These are phyloP conservation scores for Lissocephala sabroskyi DNA, from an alignment of 2,888 invertebrate species.

Conservation along the genomic window DNA sequence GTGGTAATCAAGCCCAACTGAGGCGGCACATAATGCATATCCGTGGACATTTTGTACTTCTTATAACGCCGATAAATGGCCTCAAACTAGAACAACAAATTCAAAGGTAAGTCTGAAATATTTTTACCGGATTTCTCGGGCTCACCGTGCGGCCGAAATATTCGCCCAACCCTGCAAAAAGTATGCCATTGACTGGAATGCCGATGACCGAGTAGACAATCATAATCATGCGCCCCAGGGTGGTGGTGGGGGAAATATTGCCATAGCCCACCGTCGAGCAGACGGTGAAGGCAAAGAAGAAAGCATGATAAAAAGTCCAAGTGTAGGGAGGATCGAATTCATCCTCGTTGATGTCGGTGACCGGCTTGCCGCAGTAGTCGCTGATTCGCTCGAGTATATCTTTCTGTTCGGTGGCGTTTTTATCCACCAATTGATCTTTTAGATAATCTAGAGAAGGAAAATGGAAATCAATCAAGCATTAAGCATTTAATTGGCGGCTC, in stretches of 20 bases:
- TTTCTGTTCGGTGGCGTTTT: conserved; percentile 60
- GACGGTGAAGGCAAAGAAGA: conserved; percentile 92
- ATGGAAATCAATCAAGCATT: conserved; percentile 22
- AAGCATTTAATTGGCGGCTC: conserved; percentile 38
- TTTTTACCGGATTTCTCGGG: too few relatives aligned
- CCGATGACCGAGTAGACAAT: conserved; percentile 91
- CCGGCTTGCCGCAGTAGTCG: conserved; percentile 83
- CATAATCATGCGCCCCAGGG: conserved; percentile 86
- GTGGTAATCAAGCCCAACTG: conserved; percentile 84
- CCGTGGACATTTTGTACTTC: conserved; percentile 77
- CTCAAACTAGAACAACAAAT: conserved; percentile 77
- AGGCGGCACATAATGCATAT: conserved; percentile 78
- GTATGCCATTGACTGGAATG: conserved; percentile 74
- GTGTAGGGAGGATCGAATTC: conserved; percentile 77
- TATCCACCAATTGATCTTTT: conserved; percentile 56
- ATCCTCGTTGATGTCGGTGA: conserved; percentile 78
- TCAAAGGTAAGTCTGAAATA: background rate
- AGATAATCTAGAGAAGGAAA: conserved; percentile 58
- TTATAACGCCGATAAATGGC: conserved; percentile 87
- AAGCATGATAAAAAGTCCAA: conserved; percentile 93
- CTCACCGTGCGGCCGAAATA: conserved; percentile 86
- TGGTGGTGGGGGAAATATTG: conserved; percentile 88
- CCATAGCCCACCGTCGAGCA: conserved; percentile 95
- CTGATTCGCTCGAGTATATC: conserved; percentile 75
- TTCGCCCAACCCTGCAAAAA: conserved; percentile 86